Base-by-base conservation (phyloP, 2,888 invertebrate genomes). In the Lamproptera curius region DNA sequence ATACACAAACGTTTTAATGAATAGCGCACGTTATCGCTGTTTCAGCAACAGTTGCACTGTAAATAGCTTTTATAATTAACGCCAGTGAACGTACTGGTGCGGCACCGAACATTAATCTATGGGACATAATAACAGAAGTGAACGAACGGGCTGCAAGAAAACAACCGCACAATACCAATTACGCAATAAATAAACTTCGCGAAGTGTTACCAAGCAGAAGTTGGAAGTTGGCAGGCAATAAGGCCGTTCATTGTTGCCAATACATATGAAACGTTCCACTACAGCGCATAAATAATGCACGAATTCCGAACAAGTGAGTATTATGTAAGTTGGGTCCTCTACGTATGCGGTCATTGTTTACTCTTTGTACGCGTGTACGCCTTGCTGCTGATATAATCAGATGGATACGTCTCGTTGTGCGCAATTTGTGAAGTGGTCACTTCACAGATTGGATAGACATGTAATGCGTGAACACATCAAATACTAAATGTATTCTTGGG, bases 201-300 rank as follows among this genome's bases (percentile, higher is more conserved):
- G 45, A 40, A 42, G 35, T 45, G 17, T 42, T 48, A 50, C 49
- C 34, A 50, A 61, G 20, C 20, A 3, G 3, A 20, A n/a, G n/a
- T n/a, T 20, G 6, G 4, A 20, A 20, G 61, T 61, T 64, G 58
- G 56, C 62, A 60, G 56, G 56, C 59, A 68, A 65, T 68, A 73
- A 63, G 64, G 57, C 58, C 50, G 51, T 55, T 58, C 57, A 57
- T 63, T 59, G 58, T 56, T 50, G 56, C 47, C 54, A 50, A 26
- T 41, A 54, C 56, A 57, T 58, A 51, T 50, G 55, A 50, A 50
- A 56, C 50, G 61, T 61, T 59, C 59, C 58, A 58, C 62, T 51
- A 57, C 57, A 58, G 51, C 57, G 59, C 58, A 61, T 73, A 65
- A 71, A 70, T 69, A 69, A 67, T 69, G 63, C 65, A 67, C n/a